These are phyloP conservation scores for Cebidichthys violaceus DNA, from an alignment of 2,113 vertebrate genomes.

Conservation along the genomic window DNA sequence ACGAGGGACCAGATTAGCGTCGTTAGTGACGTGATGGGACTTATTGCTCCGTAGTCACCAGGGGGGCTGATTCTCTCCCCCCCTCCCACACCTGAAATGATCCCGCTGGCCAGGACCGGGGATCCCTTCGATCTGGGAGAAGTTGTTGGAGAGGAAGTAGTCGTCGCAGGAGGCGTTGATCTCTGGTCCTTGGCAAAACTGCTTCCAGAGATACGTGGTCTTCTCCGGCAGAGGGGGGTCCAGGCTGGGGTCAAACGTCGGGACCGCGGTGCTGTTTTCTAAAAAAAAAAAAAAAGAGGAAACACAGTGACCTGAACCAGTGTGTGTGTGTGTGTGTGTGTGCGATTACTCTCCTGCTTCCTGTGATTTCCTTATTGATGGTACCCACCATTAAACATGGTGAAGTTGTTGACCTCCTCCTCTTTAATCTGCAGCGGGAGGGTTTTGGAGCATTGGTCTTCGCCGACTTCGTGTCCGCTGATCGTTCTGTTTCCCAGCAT, in stretches of 20 bases:
- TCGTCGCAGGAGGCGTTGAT: constrained; percentile 87
- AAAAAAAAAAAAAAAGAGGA: background rate
- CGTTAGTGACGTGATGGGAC: background rate
- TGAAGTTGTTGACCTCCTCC: constrained; percentile 49
- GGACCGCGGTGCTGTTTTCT: constrained; percentile 65
- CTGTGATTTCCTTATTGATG: background rate
- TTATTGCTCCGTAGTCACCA: too few relatives aligned
- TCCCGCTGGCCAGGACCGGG: constrained; percentile 89
- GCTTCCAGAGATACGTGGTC: constrained; percentile 83
- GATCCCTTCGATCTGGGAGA: constrained; percentile 85
- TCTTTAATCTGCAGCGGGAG: constrained; percentile 28
- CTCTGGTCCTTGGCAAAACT: constrained; percentile 79
- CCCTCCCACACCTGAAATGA: constrained; percentile 88
- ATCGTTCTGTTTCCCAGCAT: constrained; percentile 91
- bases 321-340: background rate
- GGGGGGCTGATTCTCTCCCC: too few relatives aligned
- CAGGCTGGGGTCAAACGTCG: constrained; percentile 20
- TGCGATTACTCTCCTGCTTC: background rate
- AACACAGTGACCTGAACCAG: rapidly evolving
- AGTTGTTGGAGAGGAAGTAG: constrained; percentile 87
- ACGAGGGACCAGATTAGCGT: background rate
- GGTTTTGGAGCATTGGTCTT: constrained; percentile 79
- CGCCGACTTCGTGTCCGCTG: constrained; percentile 80
- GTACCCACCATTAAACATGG: constrained; percentile 29
- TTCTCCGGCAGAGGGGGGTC: constrained; percentile 35